Percentiles rank a stretch among this genome's conserved stretches.
These are phyloP conservation scores for Danaus melanippus DNA, from an alignment of 1,140 invertebrate species.

Conservation along the genomic window DNA sequence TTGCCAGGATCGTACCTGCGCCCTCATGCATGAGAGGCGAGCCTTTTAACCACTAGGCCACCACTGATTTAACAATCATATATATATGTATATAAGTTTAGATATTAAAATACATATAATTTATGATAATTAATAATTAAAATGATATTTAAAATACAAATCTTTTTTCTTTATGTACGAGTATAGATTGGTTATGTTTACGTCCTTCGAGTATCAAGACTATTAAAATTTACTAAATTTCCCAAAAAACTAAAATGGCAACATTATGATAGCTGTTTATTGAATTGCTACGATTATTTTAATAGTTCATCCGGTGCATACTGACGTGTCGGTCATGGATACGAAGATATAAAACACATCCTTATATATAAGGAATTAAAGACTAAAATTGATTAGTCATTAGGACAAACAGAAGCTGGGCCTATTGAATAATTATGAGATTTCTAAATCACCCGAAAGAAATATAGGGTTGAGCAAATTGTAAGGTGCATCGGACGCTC, in stretches of 20 bases:
- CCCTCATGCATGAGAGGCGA: too few relatives aligned
- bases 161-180: too few relatives aligned
- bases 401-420: conserved; percentile 4
- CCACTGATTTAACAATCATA: too few relatives aligned
- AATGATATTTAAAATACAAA: too few relatives aligned
- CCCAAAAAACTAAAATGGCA: conserved; percentile 32
- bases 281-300: conserved; percentile 64
- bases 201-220: conserved; percentile 33
- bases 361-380: conserved; percentile 6
- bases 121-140: too few relatives aligned
- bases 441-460: conserved; percentile 24
- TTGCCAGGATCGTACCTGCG: too few relatives aligned
- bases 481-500: too few relatives aligned
- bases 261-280: conserved; percentile 56
- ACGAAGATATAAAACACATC: not conserved
- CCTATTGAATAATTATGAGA: conserved; percentile 55
- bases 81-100: too few relatives aligned
- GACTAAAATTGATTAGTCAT: too few relatives aligned
- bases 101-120: too few relatives aligned
- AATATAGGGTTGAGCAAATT: conserved; percentile 26
- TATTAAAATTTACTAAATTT: conserved; percentile 15
- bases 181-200: not conserved
- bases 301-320: conserved; percentile 59
- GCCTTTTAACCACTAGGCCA: too few relatives aligned
- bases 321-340: conserved; percentile 36